These are phyloP conservation scores for Clytia hemisphaerica DNA, from an alignment of 30 jellyfish, hydroid and myxozoan genomes.

Conservation along the genomic window DNA sequence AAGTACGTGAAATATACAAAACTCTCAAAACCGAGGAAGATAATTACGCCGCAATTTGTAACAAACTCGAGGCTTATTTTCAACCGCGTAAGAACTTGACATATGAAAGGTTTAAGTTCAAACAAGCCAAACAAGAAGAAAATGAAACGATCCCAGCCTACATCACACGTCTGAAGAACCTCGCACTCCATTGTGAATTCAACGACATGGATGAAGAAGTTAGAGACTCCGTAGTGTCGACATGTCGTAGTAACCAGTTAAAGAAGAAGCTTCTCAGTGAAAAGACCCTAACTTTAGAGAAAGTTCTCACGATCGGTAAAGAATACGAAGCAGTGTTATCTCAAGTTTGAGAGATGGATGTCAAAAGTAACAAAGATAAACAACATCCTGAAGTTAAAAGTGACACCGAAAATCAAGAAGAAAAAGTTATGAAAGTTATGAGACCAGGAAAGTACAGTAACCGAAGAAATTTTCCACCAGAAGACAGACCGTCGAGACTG, in stretches of 20 bases:
- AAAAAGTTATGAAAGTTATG: no score
- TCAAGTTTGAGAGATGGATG: no score
- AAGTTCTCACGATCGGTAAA: no score
- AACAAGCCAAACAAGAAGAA: background rate
- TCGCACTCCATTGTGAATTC: background rate
- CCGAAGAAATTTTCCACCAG: no score
- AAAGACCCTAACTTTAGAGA: background rate
- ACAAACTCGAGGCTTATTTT: background rate
- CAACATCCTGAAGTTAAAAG: no score
- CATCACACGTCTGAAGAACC: background rate
- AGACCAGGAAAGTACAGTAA: no score
- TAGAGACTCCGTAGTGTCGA: background rate
- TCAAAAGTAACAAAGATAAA: no score
- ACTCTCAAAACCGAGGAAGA: slow-evolving; percentile 4
- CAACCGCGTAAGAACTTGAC: slow-evolving; percentile 14
- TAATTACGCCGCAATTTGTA: background rate
- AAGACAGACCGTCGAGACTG: no score
- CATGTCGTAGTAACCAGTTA: background rate
- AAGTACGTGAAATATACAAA: slow-evolving; percentile 6
- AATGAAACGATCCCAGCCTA: background rate
- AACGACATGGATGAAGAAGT: background rate
- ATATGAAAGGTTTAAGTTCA: background rate
- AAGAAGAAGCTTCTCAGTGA: background rate
- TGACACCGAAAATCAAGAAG: no score
- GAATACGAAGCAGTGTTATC: no score